Evolutionary conservation across 2,113 vertebrate species (phyloP), one percentile per base, ranked within the genome.

Genomic region (Lophura nycthemera): DNA sequence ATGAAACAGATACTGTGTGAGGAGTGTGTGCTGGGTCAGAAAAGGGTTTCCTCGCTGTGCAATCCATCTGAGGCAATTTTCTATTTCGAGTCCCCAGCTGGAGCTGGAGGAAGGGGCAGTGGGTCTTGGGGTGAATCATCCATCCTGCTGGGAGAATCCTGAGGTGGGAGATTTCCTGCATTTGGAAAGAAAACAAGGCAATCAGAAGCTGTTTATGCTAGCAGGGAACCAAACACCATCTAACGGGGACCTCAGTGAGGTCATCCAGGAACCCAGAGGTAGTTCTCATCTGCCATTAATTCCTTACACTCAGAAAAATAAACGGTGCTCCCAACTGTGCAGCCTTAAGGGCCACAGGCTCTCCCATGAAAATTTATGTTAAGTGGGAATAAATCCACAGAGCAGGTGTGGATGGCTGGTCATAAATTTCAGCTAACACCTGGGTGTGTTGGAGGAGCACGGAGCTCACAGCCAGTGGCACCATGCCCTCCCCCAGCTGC

Each of bases 91-190:
- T 38, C 50, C 64, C 40, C 93, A 94, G 86, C 81, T 92, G 84
- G 66, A 93, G 84, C 67, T 82, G 86, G 84, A 95, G 95, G 94
- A 96, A 91, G 84, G 84, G 91, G 84, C 61, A 92, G 91, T 0
- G 1, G 56, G 87, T 47, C 52, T 61, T 25, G 1, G 5, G 36
- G 72, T 93, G 88, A 96, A 82, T 96, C 95, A 93, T 82, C 89
- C 86, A 79, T 96, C 95, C 91, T 88, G 86, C 66, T 8, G 4
- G 80, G 91, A 79, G 90, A 80, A 86, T 83, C 67, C 57, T 0
- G 11, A 84, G 54, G 70, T 75, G 84, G 45, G 70, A 77, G 36
- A 52, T 94, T 96, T 97, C 93, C 93, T 96, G 93, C 7, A 0
- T 91, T 92, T 7, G 13, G 82, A 82, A 91, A 82, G 78, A 64